These are phyloP conservation scores for Caradrina clavipalpis DNA, from an alignment of 2,888 invertebrate genomes.

Conservation along the genomic window DNA sequence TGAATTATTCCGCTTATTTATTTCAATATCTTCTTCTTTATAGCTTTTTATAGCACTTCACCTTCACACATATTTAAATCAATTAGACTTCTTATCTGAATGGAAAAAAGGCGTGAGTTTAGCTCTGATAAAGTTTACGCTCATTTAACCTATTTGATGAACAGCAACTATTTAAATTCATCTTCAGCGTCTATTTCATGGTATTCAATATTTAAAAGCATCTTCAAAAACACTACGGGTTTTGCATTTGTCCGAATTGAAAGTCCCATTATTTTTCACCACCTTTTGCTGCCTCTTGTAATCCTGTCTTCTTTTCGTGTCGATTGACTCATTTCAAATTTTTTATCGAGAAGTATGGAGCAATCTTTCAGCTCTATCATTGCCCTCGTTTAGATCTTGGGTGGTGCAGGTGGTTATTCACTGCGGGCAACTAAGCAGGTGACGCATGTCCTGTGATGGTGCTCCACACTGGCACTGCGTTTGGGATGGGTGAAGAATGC, in stretches of 20 bases:
- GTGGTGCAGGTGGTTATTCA: too few species aligned
- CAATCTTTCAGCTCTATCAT: too few species aligned
- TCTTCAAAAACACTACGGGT: neutral
- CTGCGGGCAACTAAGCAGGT: too few species aligned
- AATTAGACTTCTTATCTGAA: conserved; percentile 27
- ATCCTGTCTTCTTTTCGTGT: too few species aligned
- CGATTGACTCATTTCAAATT: too few species aligned
- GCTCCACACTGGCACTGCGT: too few species aligned
- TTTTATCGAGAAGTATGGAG: too few species aligned
- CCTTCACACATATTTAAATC: conserved; percentile 15
- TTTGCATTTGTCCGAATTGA: neutral
- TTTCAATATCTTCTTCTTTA: conserved; percentile 33
- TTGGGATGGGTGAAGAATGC: too few species aligned
- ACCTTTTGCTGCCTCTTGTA: too few species aligned
- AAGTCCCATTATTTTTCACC: neutral
- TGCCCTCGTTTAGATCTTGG: too few species aligned
- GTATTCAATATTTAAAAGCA: neutral
- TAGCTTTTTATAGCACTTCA: conserved; percentile 14
- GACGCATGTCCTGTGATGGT: too few species aligned
- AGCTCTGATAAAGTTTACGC: conserved; percentile 33
- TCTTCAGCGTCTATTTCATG: conserved; percentile 33
- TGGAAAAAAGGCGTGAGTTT: conserved; percentile 31
- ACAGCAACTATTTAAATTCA: conserved; percentile 8
- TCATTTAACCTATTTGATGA: conserved; percentile 39
- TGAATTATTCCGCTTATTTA: conserved; percentile 39